Evolutionary conservation across 2,113 vertebrate genomes (phyloP).

Genomic region (Rhynchopsitta pachyrhyncha): DNA sequence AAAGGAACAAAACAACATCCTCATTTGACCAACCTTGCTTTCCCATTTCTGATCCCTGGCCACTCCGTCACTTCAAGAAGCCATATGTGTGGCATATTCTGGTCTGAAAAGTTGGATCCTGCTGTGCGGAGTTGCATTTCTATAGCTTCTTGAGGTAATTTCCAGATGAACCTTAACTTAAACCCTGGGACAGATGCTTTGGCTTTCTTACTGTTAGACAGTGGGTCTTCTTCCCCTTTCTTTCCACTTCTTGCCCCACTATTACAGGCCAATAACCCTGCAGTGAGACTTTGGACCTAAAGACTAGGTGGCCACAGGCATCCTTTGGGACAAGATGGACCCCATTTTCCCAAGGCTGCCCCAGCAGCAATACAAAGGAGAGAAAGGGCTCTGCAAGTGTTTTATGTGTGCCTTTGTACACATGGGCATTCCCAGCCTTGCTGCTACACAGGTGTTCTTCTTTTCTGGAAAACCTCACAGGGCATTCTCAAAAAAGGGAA

Average conservation of each 20-base stretch:
- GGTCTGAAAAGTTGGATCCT: background rate
- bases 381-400: background rate
- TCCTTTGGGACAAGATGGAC: background rate
- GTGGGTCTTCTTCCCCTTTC: background rate
- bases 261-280: background rate
- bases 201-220: background rate
- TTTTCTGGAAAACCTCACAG: background rate
- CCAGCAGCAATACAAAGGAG: background rate
- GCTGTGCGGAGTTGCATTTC: background rate
- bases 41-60: fast-evolving
- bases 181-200: background rate
- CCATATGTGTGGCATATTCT: fast-evolving
- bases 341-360: background rate
- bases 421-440: background rate
- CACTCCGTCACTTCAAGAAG: background rate
- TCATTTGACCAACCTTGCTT: background rate
- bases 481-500: background rate
- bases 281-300: background rate
- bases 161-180: background rate
- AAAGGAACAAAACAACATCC: background rate
- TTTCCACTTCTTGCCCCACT: background rate
- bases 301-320: background rate
- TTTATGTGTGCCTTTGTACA: background rate
- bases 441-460: background rate
- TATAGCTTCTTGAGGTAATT: background rate